A percentile compares a stretch with the other conserved stretches of the same genome.
Evolutionary conservation across 2,888 invertebrate genomes (phyloP).

Genomic region (Pristionchus maxplancki): DNA sequence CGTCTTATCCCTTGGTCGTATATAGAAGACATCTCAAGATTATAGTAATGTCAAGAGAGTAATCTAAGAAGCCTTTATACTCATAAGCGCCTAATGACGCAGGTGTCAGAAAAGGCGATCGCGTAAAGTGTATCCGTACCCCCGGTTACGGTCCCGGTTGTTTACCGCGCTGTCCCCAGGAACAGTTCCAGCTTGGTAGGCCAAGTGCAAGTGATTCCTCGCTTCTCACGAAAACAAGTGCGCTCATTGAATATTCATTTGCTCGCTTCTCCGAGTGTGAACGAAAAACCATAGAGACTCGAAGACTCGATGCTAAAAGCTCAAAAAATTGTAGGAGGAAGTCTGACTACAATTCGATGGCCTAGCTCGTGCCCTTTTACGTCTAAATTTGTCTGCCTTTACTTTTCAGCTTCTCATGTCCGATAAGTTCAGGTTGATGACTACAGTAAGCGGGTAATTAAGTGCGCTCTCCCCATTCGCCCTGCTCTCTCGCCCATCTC

Average conservation of each 20-base stretch:
- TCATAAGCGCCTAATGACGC: no score
- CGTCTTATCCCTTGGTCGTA: no score
- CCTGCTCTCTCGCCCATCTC: background rate
- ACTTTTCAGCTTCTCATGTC: background rate
- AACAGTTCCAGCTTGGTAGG: background rate
- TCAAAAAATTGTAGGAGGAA: background rate
- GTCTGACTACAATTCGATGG: background rate
- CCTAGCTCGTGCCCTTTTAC: background rate
- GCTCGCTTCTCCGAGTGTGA: background rate
- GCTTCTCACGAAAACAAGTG: background rate
- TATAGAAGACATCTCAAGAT: no score
- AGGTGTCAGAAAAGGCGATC: no score
- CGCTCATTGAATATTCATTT: background rate
- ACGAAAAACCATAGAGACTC: background rate
- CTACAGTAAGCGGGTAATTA: constrained; percentile 4
- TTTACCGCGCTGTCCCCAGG: background rate
- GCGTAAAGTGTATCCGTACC: background rate
- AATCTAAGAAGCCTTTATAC: no score
- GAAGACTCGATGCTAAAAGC: background rate
- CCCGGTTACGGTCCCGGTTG: background rate
- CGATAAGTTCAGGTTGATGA: background rate
- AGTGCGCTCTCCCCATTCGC: background rate
- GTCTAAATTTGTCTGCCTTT: background rate
- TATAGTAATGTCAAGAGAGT: no score
- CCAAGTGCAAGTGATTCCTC: background rate